Evolutionary conservation across 1,140 invertebrate species (phyloP), one percentile per base, ranked within the genome.

Genomic region (Conus betulinus): DNA sequence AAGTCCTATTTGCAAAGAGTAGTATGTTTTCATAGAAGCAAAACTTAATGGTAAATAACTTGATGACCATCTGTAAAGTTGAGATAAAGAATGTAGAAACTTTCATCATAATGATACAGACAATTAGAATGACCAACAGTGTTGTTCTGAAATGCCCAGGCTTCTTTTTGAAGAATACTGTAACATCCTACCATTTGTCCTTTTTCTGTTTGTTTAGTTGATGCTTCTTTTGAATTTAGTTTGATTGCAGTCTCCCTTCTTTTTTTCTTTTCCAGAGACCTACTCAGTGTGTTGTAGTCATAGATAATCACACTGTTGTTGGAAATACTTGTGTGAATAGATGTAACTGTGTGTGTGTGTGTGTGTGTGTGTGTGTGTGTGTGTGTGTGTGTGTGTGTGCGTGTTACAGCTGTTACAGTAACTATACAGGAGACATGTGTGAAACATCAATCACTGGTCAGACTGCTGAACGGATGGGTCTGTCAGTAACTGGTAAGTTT

Each of bases 381-480:
- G 4, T 60, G 57, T 60, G 57, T 60, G 15, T 82, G 51, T n/a
- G n/a, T 5, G 4, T 60, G 57, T 60, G 57, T 60, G 15, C 11
- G 51, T n/a, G 82, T 57, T 84, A 23, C 76, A 78, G 76, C 79
- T 81, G 79, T 81, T 51, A 81, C 79, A 81, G 79, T 23, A 81
- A 81, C 79, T 81, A 81, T 51, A 81, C 79, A 52, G 79, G 79
- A 15, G 79, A 81, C 39, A 81, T 81, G 79, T 81, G 79, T 51
- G 27, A 81, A 51, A 81, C 79, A 20, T 23, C 23, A 15, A 39
- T 81, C 13, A 23, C 79, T 13, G 17, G 79, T 17, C 51, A 81
- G 23, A 81, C 79, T 1, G 39, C 51, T 17, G 3, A 81, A 8
- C 79, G 7, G 51, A 23, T 3, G 10, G 51, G 79, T 53, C 39